Evolutionary conservation across 2,888 invertebrate genomes (phyloP), one percentile per base, ranked within the genome.

Genomic region (Eupithecia vulgata): DNA sequence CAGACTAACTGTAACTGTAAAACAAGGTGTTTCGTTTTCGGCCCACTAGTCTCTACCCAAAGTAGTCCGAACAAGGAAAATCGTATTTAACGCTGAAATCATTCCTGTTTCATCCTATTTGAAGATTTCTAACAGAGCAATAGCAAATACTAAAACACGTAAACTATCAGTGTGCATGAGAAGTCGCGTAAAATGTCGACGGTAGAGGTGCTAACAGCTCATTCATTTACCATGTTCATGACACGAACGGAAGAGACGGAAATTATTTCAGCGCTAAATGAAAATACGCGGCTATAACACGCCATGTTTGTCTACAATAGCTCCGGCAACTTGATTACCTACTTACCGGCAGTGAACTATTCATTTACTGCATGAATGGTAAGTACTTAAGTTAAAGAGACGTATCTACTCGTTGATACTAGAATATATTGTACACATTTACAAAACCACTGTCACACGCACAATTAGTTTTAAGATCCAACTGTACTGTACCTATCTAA

Each of bases 121-220:
- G 1, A 30, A 30, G 30, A 30, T 30, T 30, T 30, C 30, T 30
- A 30, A 30, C 30, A 30, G 30, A 30, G 4, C 1, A 30, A 4
- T 30, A 30, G 30, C 30, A 42, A 42, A 5, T n/a, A 45, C n/a
- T 7, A 45, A 48, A 52, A 52, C 5, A 10, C 21, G 21, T 3
- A 21, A 21, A n/a, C 21, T 57, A 25, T 57, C 12, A 57, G 5
- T 21, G 21, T n/a, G 0, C n/a, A 10, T 21, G 12, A 52, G 52
- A 52, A 13, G 25, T 25, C 57, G 3, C 25, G 13, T 5, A 25
- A 57, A 57, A 57, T 25, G 25, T 57, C 57, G 25, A 57, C 57
- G 57, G 21, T 57, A 57, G 12, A 57, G 57, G 57, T 57, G 57
- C 25, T 52, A 52, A 52, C 52, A 57, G 25, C 57, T 57, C 5